Evolutionary conservation across 2,888 invertebrate genomes (phyloP).

Genomic region (Cheilosia soror): DNA sequence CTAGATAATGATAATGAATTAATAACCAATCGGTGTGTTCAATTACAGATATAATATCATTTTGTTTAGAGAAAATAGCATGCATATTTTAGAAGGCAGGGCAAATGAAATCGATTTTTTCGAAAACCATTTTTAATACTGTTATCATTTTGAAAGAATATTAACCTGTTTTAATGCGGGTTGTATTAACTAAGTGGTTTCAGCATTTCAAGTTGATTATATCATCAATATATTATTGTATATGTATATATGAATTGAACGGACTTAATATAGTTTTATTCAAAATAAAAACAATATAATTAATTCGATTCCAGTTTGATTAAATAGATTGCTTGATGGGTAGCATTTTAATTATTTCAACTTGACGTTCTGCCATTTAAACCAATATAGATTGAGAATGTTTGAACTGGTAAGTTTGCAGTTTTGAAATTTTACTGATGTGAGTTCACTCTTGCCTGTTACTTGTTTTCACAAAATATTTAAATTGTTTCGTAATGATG

Average conservation of each 20-base stretch:
- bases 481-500: background rate
- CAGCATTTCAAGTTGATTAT: slow-evolving; percentile 48
- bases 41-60: background rate
- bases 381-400: background rate
- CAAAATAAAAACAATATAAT: slow-evolving; percentile 34
- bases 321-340: background rate
- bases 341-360: background rate
- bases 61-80: background rate
- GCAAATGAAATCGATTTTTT: background rate
- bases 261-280: background rate
- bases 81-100: background rate
- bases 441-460: slow-evolving; percentile 11
- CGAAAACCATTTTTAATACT: background rate
- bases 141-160: background rate
- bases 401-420: background rate
- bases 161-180: slow-evolving; percentile 43
- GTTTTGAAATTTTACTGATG: background rate
- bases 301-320: background rate
- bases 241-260: slow-evolving; percentile 4
- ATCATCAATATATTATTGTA: slow-evolving; percentile 32
- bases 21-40: background rate
- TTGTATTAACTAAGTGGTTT: slow-evolving; percentile 40
- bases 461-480: background rate
- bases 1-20: slow-evolving; percentile 17
- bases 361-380: background rate